Percentiles rank a stretch among this genome's conserved stretches.
phyloP scores from a whole-genome alignment of 2,113 vertebrate genomes.

The Calypte anna region DNA sequence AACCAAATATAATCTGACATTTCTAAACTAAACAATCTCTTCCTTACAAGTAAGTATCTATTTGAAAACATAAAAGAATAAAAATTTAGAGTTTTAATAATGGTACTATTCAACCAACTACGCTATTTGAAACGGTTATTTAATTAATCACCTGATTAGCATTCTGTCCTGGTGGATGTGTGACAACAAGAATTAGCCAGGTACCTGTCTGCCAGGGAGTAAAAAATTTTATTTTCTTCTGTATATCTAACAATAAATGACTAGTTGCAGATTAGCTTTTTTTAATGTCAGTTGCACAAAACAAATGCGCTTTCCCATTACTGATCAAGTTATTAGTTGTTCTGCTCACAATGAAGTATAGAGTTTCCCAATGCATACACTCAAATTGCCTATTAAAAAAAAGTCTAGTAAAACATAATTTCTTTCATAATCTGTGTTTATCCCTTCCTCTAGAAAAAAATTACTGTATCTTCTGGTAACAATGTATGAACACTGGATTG shows the following conservation, averaged over 20 bases:
- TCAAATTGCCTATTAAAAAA: constrained; percentile 3
- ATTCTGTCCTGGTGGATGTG: not conserved
- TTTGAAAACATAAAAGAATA: not conserved
- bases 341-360: not conserved
- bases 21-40: not conserved
- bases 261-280: no score
- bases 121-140: not conserved
- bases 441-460: constrained; percentile 16
- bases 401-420: not conserved
- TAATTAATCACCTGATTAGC: not conserved
- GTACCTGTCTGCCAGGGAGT: not conserved
- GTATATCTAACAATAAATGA: constrained; percentile 7
- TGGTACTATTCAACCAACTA: not conserved
- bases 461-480: not conserved
- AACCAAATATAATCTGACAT: not conserved
- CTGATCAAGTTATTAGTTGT: not conserved
- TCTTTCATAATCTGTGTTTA: not conserved
- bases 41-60: not conserved
- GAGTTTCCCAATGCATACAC: not conserved
- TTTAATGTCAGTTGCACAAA: not conserved
- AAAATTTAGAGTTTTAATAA: not conserved
- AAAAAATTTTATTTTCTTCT: not conserved
- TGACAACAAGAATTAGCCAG: not conserved
- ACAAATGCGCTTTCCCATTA: constrained; percentile 15
- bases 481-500: not conserved